Evolutionary conservation across 2,888 invertebrate genomes (phyloP).

Genomic region (Thecophora atra): DNA sequence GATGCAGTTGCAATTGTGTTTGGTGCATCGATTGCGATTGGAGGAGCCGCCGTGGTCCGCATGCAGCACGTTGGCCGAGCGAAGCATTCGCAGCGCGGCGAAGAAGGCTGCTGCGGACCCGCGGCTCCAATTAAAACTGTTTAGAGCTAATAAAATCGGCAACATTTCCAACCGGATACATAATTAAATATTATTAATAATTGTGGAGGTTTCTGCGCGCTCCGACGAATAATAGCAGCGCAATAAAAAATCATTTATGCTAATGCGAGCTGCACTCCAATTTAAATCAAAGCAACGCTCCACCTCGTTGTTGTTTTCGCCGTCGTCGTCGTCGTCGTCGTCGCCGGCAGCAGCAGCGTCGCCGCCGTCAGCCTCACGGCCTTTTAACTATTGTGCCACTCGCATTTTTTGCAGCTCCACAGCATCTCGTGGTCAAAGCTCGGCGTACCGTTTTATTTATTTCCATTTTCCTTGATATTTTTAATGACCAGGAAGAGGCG

Average conservation of each 20-base stretch:
- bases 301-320: conserved; percentile 24
- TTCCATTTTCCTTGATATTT: conserved; percentile 9
- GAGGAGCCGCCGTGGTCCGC: neutral
- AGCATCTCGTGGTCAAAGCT: conserved; percentile 29
- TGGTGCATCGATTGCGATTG: neutral
- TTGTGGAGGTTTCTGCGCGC: neutral
- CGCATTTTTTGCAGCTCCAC: conserved; percentile 6
- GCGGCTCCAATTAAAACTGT: conserved; percentile 16
- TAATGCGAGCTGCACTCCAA: conserved; percentile 36
- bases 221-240: conserved; percentile 28
- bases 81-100: neutral
- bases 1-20: neutral
- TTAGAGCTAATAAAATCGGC: conserved; percentile 12
- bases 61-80: neutral
- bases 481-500: conserved; percentile 45
- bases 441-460: conserved; percentile 7
- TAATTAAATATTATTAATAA: conserved; percentile 35
- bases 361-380: conserved; percentile 26
- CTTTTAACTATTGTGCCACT: conserved; percentile 8
- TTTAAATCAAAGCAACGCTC: conserved; percentile 31
- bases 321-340: conserved; percentile 1
- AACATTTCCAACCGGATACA: conserved; percentile 32
- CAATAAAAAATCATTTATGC: conserved; percentile 37
- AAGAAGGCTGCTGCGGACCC: neutral
- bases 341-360: conserved; percentile 18